A percentile compares a stretch with the other conserved stretches of the same genome.
These are phyloP conservation scores for Rhamphomyia laevipes DNA, from an alignment of 2,888 invertebrate species.

Conservation along the genomic window DNA sequence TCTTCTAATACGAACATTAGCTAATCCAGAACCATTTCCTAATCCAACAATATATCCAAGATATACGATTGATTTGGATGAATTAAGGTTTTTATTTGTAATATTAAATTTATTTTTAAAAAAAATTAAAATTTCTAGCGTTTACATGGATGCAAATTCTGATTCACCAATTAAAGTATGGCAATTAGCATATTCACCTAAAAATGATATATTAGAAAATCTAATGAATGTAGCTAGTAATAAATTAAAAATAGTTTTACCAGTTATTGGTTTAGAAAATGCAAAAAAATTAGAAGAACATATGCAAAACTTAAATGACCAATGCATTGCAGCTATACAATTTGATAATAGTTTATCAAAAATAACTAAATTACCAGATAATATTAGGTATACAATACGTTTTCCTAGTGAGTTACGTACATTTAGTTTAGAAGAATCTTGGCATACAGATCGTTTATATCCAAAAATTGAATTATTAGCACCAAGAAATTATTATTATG, in stretches of 20 bases:
- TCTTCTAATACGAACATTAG: conserved; percentile 51
- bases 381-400: conserved; percentile 44
- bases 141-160: too few species aligned
- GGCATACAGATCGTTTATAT: background rate
- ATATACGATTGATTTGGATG: conserved; percentile 40
- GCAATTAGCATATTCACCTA: conserved; percentile 12
- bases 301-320: conserved; percentile 40
- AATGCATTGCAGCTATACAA: conserved; percentile 43
- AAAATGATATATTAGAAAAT: conserved; percentile 7
- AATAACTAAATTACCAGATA: conserved; percentile 35
- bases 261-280: conserved; percentile 10
- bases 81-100: background rate
- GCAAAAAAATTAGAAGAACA: conserved; percentile 42
- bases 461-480: conserved; percentile 46
- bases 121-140: background rate
- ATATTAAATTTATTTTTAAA: background rate
- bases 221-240: background rate
- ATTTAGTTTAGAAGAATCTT: conserved; percentile 11
- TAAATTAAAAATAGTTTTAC: background rate
- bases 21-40: conserved; percentile 40
- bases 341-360: conserved; percentile 46
- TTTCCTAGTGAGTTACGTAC: conserved; percentile 51
- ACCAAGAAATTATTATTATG: conserved; percentile 44
- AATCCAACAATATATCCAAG: conserved; percentile 23
- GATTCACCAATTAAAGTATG: background rate